These are phyloP conservation scores for Microdon myrmicae DNA, from an alignment of 2,888 invertebrate genomes.

Conservation along the genomic window DNA sequence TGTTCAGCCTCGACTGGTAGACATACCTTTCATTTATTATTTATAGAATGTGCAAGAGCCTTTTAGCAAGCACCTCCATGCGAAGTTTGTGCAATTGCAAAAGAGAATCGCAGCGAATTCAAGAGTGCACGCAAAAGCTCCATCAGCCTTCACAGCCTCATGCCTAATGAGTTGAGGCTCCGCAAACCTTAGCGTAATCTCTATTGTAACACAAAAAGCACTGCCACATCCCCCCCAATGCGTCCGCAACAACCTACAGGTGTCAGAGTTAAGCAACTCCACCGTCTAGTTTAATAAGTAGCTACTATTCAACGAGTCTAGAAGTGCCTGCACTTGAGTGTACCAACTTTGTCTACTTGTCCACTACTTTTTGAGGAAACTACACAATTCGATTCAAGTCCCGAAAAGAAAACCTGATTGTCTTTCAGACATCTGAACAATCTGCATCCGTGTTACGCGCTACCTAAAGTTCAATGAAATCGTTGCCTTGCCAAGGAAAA, in stretches of 20 bases:
- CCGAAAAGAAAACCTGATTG: slow-evolving; percentile 15
- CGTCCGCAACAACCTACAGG: too few relatives aligned
- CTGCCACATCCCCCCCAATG: too few relatives aligned
- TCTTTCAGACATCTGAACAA: slow-evolving; percentile 11
- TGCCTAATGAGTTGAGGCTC: too few relatives aligned
- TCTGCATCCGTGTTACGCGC: slow-evolving; percentile 13
- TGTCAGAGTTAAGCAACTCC: too few relatives aligned
- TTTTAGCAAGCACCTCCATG: neutral
- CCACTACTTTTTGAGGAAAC: too few relatives aligned
- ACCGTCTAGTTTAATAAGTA: too few relatives aligned
- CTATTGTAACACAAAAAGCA: neutral
- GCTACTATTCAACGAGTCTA: too few relatives aligned
- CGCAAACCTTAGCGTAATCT: slow-evolving; percentile 3
- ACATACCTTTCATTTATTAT: neutral
- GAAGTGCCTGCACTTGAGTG: too few relatives aligned
- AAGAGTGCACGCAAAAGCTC: slow-evolving; percentile 31
- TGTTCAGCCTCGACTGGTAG: too few relatives aligned
- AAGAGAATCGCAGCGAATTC: slow-evolving; percentile 23
- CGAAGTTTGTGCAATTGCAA: neutral
- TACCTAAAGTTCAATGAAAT: slow-evolving; percentile 42
- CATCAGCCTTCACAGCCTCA: too few relatives aligned
- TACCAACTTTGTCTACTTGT: slow-evolving; percentile 23
- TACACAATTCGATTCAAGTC: too few relatives aligned
- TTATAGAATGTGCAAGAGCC: neutral
- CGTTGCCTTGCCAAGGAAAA: slow-evolving; percentile 34